A percentile compares a stretch with the other conserved stretches of the same genome.
phyloP scores from a whole-genome alignment of 2,888 invertebrate species.

The Bombyx huttoni region DNA sequence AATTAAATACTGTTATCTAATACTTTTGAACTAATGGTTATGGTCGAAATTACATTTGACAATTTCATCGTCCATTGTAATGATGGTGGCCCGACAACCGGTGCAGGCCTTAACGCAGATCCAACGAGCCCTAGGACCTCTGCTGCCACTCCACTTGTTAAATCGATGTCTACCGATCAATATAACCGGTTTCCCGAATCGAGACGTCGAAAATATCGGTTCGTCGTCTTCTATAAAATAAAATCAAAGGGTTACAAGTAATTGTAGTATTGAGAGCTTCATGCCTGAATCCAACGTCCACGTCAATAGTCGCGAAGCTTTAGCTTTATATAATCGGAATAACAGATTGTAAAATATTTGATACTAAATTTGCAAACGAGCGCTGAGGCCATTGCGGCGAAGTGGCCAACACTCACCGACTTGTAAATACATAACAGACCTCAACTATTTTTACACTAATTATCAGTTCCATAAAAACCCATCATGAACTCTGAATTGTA shows the following conservation, averaged over 20 bases:
- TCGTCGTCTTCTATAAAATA: neutral
- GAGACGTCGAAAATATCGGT: constrained; percentile 15
- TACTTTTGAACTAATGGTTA: constrained; percentile 7
- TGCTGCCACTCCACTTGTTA: constrained; percentile 16
- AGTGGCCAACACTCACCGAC: too few relatives aligned
- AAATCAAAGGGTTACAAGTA: neutral
- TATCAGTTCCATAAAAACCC: too few relatives aligned
- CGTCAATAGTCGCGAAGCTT: too few relatives aligned
- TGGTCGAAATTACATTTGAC: constrained; percentile 11
- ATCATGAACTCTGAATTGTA: too few relatives aligned
- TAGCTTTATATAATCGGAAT: neutral
- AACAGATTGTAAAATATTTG: neutral
- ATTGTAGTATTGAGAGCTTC: too few relatives aligned
- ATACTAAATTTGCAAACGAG: neutral
- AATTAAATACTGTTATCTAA: neutral
- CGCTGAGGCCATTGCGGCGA: neutral
- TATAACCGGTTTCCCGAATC: constrained; percentile 27
- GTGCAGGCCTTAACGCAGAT: constrained; percentile 17
- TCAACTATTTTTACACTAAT: too few relatives aligned
- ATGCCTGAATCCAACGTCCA: too few relatives aligned
- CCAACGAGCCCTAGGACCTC: constrained; percentile 15
- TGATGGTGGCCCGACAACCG: constrained; percentile 19
- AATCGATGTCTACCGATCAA: constrained; percentile 20
- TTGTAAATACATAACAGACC: too few relatives aligned
- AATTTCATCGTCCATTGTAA: constrained; percentile 16